Conservation (phyloP, 2,113 vertebrate genomes). For the Cygnus atratus region DNA sequence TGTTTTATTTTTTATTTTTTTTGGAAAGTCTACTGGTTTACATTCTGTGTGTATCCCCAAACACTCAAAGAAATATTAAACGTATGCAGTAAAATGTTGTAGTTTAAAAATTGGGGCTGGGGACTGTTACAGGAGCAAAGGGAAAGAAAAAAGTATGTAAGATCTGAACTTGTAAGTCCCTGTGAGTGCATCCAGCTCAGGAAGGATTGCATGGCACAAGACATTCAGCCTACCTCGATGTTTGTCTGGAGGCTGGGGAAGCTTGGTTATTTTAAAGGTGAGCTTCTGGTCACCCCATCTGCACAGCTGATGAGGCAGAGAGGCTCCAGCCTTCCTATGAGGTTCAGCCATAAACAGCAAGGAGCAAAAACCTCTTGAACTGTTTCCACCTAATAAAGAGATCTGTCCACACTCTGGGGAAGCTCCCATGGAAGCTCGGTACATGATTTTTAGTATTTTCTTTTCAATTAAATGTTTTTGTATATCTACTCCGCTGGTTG, state of each 20-base stretch:
- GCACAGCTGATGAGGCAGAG: neutral
- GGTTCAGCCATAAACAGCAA: neutral
- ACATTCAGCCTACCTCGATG: neutral
- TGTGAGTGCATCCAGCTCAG: accelerated
- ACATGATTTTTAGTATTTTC: neutral
- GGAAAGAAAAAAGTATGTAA: neutral
- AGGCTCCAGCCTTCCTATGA: accelerated
- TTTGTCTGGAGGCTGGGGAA: neutral
- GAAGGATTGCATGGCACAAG: neutral
- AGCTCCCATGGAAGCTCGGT: neutral
- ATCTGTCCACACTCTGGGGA: neutral
- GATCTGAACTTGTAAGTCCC: neutral
- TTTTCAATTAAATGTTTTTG: neutral
- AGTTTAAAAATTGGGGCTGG: neutral
- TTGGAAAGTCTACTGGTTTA: neutral
- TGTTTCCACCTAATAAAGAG: neutral
- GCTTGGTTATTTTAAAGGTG: neutral
- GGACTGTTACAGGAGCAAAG: neutral
- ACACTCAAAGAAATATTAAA: neutral
- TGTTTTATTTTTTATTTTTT: neutral
- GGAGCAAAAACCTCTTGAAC: neutral
- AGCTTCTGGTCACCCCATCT: neutral
- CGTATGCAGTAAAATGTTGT: neutral
- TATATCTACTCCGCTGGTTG: neutral
- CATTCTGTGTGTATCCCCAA: neutral